phyloP scores from a whole-genome alignment of 2,797 vertebrate species.

The Passerculus sandwichensis region DNA sequence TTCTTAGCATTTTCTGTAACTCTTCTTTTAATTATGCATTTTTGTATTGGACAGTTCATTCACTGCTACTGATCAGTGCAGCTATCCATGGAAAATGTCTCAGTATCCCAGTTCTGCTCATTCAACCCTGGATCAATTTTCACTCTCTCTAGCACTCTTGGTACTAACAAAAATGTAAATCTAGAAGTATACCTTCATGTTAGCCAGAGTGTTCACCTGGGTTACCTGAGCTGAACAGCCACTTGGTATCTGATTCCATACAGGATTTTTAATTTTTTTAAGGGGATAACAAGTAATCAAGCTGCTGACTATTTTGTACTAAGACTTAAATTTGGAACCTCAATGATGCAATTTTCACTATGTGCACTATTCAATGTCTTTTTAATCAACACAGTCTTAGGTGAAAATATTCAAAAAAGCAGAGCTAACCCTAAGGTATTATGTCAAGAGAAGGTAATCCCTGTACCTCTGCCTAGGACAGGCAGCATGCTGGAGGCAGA shows the following conservation, averaged over 20 bases:
- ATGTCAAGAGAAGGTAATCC: not conserved
- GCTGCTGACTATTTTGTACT: not conserved
- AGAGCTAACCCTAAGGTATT: not conserved
- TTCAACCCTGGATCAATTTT: not conserved
- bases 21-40: not conserved
- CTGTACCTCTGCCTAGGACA: not conserved
- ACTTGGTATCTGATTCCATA: not conserved
- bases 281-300: not conserved
- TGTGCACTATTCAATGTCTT: too few species aligned
- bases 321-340: not conserved
- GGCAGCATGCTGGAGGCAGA: not conserved
- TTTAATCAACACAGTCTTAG: not conserved
- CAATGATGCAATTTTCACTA: not conserved
- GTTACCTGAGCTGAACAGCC: not conserved
- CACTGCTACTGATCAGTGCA: not conserved
- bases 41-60: not conserved
- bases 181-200: not conserved
- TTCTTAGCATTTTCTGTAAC: not conserved
- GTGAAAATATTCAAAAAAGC: not conserved
- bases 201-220: not conserved
- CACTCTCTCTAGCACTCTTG: not conserved
- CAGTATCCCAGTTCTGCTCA: not conserved
- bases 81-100: not conserved
- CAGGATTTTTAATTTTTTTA: not conserved
- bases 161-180: not conserved